A percentile compares a stretch with the other conserved stretches of the same genome.
These are phyloP conservation scores for Oeneis ivallda DNA, from an alignment of 2,888 invertebrate genomes.

Conservation along the genomic window DNA sequence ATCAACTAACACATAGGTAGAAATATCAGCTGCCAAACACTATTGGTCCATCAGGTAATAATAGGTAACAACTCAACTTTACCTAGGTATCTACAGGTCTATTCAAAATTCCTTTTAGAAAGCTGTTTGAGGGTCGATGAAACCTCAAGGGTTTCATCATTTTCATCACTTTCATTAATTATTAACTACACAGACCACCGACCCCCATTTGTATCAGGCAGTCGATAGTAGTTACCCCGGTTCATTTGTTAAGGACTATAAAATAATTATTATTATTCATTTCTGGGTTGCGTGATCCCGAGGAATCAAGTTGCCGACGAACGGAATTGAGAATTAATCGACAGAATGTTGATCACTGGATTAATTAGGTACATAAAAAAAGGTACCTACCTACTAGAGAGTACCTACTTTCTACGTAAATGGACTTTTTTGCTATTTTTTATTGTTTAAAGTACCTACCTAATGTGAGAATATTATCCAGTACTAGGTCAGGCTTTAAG, in stretches of 20 bases:
- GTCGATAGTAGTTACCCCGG: not conserved
- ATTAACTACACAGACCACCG: constrained; percentile 7
- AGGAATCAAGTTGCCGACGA: constrained; percentile 2
- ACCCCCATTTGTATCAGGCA: constrained; percentile 5
- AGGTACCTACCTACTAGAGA: too few relatives aligned
- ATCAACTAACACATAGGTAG: too few relatives aligned
- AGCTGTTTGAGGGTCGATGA: not conserved
- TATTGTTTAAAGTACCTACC: too few relatives aligned
- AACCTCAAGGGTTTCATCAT: constrained; percentile 10
- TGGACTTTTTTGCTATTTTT: too few relatives aligned
- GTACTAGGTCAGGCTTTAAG: too few relatives aligned
- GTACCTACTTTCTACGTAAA: too few relatives aligned
- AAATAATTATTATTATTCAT: too few relatives aligned
- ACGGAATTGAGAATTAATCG: constrained; percentile 14
- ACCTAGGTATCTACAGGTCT: not conserved
- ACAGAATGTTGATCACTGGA: not conserved
- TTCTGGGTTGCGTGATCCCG: constrained; percentile 3
- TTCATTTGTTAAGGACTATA: constrained; percentile 3
- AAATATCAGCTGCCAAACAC: too few relatives aligned
- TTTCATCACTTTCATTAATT: constrained; percentile 5
- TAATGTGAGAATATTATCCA: too few relatives aligned
- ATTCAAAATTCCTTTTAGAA: not conserved
- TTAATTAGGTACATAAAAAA: not conserved
- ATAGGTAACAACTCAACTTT: too few relatives aligned
- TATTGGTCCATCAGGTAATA: too few relatives aligned